A percentile compares a stretch with the other conserved stretches of the same genome.
Conservation (phyloP, 2,113 vertebrate species). For the Hippopotamus amphibius region DNA sequence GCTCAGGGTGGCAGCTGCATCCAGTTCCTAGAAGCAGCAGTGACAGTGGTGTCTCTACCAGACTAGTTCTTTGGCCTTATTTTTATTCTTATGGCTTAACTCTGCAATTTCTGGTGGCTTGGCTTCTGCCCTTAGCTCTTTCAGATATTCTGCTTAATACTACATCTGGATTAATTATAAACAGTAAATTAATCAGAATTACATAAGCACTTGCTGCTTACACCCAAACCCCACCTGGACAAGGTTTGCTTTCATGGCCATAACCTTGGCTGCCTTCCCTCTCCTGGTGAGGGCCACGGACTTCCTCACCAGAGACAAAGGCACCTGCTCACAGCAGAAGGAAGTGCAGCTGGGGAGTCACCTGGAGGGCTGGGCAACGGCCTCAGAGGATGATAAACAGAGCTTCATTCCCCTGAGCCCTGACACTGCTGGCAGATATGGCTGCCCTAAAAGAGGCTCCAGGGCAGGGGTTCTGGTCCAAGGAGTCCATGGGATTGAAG, state of each 20-base stretch:
- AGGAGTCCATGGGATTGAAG: not conserved
- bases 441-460: not conserved
- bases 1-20: not conserved
- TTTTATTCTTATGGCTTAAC: not conserved
- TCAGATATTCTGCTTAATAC: not conserved
- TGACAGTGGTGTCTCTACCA: not conserved
- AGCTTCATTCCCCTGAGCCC: not conserved
- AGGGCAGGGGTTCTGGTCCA: not conserved
- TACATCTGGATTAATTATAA: not conserved
- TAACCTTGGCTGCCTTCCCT: not conserved
- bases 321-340: not conserved
- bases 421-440: not conserved
- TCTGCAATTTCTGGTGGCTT: not conserved
- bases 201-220: not conserved
- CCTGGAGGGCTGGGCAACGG: rapidly evolving
- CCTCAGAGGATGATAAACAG: not conserved
- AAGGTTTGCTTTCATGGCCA: not conserved
- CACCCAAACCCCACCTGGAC: not conserved
- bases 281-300: rapidly evolving
- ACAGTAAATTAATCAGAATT: not conserved
- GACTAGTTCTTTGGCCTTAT: not conserved
- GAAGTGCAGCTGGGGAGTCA: not conserved
- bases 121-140: not conserved
- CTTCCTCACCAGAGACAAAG: not conserved
- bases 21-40: not conserved